Conservation (phyloP, 2,113 vertebrate genomes). For the Spea bombifrons region DNA sequence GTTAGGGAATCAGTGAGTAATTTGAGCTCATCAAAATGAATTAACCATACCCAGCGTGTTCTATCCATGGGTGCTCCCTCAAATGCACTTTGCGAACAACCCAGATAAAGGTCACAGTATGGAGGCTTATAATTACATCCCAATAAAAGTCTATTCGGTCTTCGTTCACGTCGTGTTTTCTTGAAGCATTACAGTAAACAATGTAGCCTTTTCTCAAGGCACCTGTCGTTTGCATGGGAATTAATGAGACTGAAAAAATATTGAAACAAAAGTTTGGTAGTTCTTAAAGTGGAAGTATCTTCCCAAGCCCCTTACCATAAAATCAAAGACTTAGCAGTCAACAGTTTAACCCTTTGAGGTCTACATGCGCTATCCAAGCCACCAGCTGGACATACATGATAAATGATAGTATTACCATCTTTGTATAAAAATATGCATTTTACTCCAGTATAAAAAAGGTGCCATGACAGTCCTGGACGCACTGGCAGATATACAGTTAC, state of each 20-base stretch:
- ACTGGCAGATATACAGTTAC: too few species aligned
- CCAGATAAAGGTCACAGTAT: constrained; percentile 20
- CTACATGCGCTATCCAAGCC: too few species aligned
- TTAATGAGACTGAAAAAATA: neutral
- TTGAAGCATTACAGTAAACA: constrained; percentile 5
- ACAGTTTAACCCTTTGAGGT: too few species aligned
- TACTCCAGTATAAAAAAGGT: too few species aligned
- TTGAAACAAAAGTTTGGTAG: too few species aligned
- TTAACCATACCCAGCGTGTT: constrained; percentile 21
- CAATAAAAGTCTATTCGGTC: neutral
- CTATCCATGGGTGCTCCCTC: constrained; percentile 14
- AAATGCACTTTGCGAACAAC: constrained; percentile 6
- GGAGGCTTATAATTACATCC: constrained; percentile 24
- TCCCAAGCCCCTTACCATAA: too few species aligned
- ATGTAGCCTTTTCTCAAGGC: neutral
- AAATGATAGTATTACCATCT: too few species aligned
- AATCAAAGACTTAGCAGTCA: too few species aligned
- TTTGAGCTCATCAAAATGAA: constrained; percentile 26
- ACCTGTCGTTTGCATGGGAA: constrained; percentile 1
- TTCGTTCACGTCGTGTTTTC: neutral
- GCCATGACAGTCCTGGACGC: too few species aligned
- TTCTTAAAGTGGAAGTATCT: too few species aligned
- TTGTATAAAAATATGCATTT: too few species aligned
- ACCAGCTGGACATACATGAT: too few species aligned
- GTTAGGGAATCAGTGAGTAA: constrained; percentile 28